phyloP scores from a whole-genome alignment of 92 coral and sea anemone species.

The Heliopora coerulea region DNA sequence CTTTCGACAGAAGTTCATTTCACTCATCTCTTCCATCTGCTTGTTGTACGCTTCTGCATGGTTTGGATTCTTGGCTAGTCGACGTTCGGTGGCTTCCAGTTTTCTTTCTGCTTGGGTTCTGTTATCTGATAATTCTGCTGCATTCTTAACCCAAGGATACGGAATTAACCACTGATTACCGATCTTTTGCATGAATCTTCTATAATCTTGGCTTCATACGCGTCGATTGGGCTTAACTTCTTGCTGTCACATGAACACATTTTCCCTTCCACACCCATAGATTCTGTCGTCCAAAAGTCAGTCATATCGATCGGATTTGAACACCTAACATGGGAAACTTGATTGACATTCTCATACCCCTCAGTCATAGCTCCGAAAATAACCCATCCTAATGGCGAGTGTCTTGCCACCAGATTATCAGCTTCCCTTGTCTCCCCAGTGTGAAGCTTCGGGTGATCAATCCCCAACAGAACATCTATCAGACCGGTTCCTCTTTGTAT shows the following conservation, averaged over 20 bases:
- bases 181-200: slow-evolving; percentile 50
- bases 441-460: slow-evolving; percentile 66
- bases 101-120: slow-evolving; percentile 43
- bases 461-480: slow-evolving; percentile 60
- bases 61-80: slow-evolving; percentile 41
- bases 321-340: slow-evolving; percentile 38
- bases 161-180: slow-evolving; percentile 59
- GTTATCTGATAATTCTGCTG: slow-evolving; percentile 39
- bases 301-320: slow-evolving; percentile 40
- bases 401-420: slow-evolving; percentile 20
- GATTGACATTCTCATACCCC: neutral
- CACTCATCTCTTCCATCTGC: slow-evolving; percentile 60
- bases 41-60: slow-evolving; percentile 43
- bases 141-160: slow-evolving; percentile 57
- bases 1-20: slow-evolving; percentile 55
- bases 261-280: too few relatives aligned
- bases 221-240: slow-evolving; percentile 54
- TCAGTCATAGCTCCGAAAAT: slow-evolving; percentile 16
- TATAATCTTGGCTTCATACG: slow-evolving; percentile 51
- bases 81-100: slow-evolving; percentile 39
- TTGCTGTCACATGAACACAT: slow-evolving; percentile 42
- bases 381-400: slow-evolving; percentile 46
- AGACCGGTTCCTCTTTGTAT: slow-evolving; percentile 50
- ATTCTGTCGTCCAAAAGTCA: slow-evolving; percentile 57
- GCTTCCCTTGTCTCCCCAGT: slow-evolving; percentile 38